A percentile compares a stretch with the other conserved stretches of the same genome.
Evolutionary conservation across 2,113 vertebrate genomes (phyloP).

Genomic region (Thalassarche chlororhynchos): DNA sequence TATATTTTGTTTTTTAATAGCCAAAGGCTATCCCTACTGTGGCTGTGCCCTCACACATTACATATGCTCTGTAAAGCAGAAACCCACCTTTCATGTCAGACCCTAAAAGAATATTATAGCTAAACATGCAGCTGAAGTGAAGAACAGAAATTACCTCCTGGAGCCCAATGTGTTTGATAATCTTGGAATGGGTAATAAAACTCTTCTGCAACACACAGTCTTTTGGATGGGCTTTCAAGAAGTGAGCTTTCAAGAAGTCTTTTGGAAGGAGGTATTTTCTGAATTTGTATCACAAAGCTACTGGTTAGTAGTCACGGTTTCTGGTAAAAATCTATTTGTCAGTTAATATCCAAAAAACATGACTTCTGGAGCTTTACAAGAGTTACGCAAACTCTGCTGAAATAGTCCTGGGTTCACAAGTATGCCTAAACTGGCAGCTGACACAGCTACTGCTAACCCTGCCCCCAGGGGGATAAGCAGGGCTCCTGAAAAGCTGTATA

Average conservation of each 20-base stretch:
- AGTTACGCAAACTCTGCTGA: neutral
- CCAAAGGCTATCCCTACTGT: neutral
- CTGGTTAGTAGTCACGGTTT: neutral
- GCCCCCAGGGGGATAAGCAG: rapidly evolving
- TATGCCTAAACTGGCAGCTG: neutral
- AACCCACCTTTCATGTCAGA: neutral
- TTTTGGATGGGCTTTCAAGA: neutral
- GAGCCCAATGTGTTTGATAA: neutral
- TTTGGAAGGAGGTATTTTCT: neutral
- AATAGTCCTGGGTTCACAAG: neutral
- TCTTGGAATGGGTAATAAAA: neutral
- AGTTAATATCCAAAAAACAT: neutral
- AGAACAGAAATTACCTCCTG: neutral
- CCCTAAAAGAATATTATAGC: neutral
- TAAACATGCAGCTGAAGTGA: neutral
- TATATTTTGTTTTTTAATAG: neutral
- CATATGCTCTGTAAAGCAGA: neutral
- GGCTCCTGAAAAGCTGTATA: neutral
- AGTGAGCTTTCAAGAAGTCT: neutral
- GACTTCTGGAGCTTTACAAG: neutral
- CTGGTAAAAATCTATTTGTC: neutral
- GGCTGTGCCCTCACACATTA: neutral
- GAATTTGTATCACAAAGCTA: neutral
- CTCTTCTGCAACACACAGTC: neutral
- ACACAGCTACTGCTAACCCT: neutral